Percentiles rank a stretch among this genome's conserved stretches.
These are phyloP conservation scores for Didymodactylos carnosus DNA, from an alignment of 2,888 invertebrate genomes.

Conservation along the genomic window DNA sequence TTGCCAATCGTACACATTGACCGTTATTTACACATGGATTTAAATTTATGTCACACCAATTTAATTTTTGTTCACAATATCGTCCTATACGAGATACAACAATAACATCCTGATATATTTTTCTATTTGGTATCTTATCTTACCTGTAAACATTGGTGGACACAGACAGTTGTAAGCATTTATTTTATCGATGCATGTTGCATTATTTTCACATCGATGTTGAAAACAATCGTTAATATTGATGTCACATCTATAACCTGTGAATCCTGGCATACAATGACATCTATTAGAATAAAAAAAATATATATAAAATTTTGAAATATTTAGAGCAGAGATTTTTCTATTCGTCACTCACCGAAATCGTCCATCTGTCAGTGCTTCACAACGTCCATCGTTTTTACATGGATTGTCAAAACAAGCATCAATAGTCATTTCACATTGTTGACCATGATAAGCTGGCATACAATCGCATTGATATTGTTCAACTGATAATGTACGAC, in stretches of 20 bases:
- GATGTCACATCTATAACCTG: conserved; percentile 77
- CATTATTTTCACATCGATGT: conserved; percentile 78
- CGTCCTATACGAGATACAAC: conserved; percentile 42
- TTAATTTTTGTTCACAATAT: conserved; percentile 74
- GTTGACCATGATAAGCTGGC: conserved; percentile 79
- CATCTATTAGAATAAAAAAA: too few species aligned
- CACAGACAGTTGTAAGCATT: conserved; percentile 74
- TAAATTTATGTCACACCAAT: conserved; percentile 65
- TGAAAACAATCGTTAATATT: conserved; percentile 81
- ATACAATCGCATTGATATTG: conserved; percentile 90
- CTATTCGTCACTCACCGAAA: too few species aligned
- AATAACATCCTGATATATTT: neutral
- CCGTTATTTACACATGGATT: conserved; percentile 88
- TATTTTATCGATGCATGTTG: conserved; percentile 71
- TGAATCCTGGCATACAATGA: conserved; percentile 69
- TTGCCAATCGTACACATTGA: conserved; percentile 49
- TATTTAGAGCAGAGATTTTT: too few species aligned
- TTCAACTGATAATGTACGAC: conserved; percentile 48
- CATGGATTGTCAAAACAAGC: conserved; percentile 73
- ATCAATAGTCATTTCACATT: conserved; percentile 84
- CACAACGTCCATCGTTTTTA: conserved; percentile 63
- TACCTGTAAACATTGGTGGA: conserved; percentile 63
- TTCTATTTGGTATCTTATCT: neutral
- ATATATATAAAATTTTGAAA: too few species aligned
- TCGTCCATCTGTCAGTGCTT: conserved; percentile 4